Base-by-base conservation (phyloP, 2,113 vertebrate genomes). In the Corythornis cristatus region DNA sequence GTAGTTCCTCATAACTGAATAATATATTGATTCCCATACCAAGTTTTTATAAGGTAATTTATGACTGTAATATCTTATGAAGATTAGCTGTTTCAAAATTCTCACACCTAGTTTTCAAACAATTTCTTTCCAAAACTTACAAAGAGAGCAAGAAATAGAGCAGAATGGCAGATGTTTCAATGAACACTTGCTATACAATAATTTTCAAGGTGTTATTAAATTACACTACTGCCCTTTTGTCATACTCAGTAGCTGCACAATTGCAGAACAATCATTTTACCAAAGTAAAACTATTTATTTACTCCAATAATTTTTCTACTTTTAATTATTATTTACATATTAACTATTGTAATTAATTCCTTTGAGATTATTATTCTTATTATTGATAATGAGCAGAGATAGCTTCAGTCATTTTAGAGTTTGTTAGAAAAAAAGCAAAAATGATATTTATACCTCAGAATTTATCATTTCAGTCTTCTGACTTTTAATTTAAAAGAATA, bases 31-130 rank as follows among this genome's bases (percentile, higher is more conserved):
- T 84, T 92, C 48, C 35, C 45, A 70, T 66, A 90, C 6, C 25
- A 81, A 16, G 21, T 61, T 83, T 92, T 95, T 79, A n/a, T 76
- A 82, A 88, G 16, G n/a, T 71, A 79, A 94, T 95, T 95, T 93
- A 77, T 76, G 50, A 81, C 70, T 66, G 16, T 29, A 93, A 90
- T 90, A 90, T 87, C 46, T 74, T 83, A 46, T 70, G 71, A 89
- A 95, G 74, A 84, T 86, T 62, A 92, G 28, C 62, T 70, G 5
- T 77, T 95, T 93, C 66, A 84, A 72, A 91, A 79, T 79, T 58
- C 88, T 86, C 33, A 79, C 17, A 51, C 35, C 82, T 64, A 62
- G 13, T 95, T 96, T 75, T 40, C 58, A 94, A 60, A 87, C n/a
- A 37, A 60, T 84, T 81, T 84, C 54, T 70, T 94, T 86, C 20